Percentiles rank a stretch among this genome's conserved stretches.
Conservation (phyloP, 2,797 vertebrate species). For the Masticophis lateralis region DNA sequence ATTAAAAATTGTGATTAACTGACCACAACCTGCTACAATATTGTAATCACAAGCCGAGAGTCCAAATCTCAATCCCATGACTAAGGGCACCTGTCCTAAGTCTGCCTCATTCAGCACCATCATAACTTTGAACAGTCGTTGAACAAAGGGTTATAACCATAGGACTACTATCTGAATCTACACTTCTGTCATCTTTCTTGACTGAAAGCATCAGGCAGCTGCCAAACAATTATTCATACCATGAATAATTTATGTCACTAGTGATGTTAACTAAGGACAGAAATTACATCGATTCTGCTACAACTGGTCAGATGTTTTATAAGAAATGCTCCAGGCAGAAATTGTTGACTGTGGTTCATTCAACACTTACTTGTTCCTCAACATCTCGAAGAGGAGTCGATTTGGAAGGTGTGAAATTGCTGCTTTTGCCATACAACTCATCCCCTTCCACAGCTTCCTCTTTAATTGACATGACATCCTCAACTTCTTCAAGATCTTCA, state of each 20-base stretch:
- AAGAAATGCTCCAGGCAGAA: neutral
- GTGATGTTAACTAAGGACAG: neutral
- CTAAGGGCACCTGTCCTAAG: neutral
- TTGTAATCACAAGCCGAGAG: neutral
- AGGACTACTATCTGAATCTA: neutral
- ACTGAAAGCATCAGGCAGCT: neutral
- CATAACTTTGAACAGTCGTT: neutral
- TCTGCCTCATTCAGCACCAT: neutral
- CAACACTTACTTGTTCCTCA: constrained; percentile 80
- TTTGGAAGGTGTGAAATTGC: constrained; percentile 68
- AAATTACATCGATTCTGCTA: neutral
- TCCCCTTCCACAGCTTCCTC: constrained; percentile 66
- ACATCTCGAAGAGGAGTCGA: constrained; percentile 78
- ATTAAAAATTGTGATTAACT: neutral
- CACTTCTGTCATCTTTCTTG: neutral
- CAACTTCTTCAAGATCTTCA: constrained; percentile 62
- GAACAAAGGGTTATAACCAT: neutral
- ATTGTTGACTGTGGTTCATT: neutral
- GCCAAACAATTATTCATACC: neutral
- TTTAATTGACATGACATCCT: constrained; percentile 53
- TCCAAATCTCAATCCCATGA: neutral
- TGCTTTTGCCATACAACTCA: constrained; percentile 76
- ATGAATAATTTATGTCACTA: neutral
- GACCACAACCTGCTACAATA: neutral
- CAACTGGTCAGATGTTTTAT: neutral